These are phyloP conservation scores for Netelia fuscicornis DNA, from an alignment of 2,888 invertebrate species.

Conservation along the genomic window DNA sequence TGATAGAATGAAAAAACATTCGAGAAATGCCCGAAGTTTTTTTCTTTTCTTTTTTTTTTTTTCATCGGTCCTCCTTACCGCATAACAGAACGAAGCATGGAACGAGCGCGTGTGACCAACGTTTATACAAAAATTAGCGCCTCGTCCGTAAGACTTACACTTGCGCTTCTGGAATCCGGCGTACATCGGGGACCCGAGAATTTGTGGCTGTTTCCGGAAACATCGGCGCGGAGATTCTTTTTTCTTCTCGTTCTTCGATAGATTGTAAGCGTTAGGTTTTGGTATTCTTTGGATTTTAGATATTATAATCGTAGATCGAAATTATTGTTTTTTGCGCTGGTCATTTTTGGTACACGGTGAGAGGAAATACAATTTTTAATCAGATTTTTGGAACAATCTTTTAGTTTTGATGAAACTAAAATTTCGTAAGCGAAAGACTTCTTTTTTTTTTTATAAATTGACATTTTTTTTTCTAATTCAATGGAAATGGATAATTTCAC, in stretches of 20 bases:
- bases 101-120: constrained; percentile 49
- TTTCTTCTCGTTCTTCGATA: constrained; percentile 6
- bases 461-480: too few species aligned
- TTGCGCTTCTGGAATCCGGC: constrained; percentile 55
- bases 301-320: too few species aligned
- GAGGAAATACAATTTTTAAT: not conserved
- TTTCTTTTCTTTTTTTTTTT: constrained; percentile 3
- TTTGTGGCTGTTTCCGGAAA: constrained; percentile 12
- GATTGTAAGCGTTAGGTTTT: not conserved
- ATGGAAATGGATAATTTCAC: too few species aligned
- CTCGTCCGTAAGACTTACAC: constrained; percentile 57
- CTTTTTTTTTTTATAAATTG: too few species aligned
- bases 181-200: not conserved
- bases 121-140: constrained; percentile 68
- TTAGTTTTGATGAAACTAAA: too few species aligned
- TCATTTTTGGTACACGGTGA: not conserved
- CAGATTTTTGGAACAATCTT: not conserved
- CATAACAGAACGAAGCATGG: constrained; percentile 17
- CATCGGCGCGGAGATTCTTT: too few species aligned
- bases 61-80: constrained; percentile 28
- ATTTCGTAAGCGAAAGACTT: too few species aligned
- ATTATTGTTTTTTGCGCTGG: too few species aligned
- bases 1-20: constrained; percentile 56
- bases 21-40: constrained; percentile 46
- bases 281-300: not conserved